Evolutionary conservation across 2,113 vertebrate species (phyloP).

Genomic region (Hippoglossus stenolepis): DNA sequence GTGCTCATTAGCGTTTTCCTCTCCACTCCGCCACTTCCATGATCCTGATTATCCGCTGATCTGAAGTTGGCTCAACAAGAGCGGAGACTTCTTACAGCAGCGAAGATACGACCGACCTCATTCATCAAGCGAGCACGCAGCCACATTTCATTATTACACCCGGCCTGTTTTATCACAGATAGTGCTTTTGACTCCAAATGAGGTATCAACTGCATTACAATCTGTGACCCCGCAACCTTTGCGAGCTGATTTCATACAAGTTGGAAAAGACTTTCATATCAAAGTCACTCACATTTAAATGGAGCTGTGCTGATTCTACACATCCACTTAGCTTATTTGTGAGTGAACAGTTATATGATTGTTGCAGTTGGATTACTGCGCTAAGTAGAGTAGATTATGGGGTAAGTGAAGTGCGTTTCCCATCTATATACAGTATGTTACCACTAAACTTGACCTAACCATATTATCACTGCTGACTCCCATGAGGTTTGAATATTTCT

Average conservation of each 20-base stretch:
- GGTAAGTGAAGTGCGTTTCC: neutral
- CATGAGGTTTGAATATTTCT: neutral
- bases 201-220: slow-evolving; percentile 18
- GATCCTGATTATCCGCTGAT: slow-evolving; percentile 56
- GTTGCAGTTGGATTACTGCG: neutral
- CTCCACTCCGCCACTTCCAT: slow-evolving; percentile 58
- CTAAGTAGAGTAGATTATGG: neutral
- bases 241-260: slow-evolving; percentile 8
- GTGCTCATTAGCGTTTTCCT: slow-evolving; percentile 58
- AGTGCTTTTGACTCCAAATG: slow-evolving; percentile 16
- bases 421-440: neutral
- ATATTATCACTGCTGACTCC: neutral
- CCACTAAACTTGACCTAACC: neutral
- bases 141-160: slow-evolving; percentile 28
- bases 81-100: slow-evolving; percentile 20
- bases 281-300: neutral
- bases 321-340: neutral
- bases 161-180: slow-evolving; percentile 20
- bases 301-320: neutral
- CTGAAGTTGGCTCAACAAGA: slow-evolving; percentile 35
- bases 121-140: slow-evolving; percentile 36
- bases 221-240: neutral
- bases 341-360: neutral
- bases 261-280: neutral
- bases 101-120: slow-evolving; percentile 29